Evolutionary conservation across 1,140 invertebrate species (phyloP).

Genomic region (Chironomus tepperi): DNA sequence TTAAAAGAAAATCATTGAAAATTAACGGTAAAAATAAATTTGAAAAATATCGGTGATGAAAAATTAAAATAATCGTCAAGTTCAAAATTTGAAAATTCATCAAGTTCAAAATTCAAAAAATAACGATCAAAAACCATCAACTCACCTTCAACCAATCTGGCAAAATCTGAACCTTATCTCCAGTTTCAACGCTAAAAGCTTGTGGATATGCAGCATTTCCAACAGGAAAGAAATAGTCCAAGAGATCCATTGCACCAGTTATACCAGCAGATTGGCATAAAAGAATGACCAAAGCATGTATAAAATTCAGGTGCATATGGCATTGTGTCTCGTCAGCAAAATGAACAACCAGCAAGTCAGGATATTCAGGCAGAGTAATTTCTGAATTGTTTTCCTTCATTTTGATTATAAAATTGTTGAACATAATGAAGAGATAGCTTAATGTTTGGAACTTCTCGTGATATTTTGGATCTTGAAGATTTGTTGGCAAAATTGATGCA

Average conservation of each 20-base stretch:
- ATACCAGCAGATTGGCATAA: slow-evolving; percentile 48
- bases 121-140: not conserved
- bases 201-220: slow-evolving; percentile 54
- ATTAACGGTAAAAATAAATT: too few species aligned
- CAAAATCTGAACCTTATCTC: slow-evolving; percentile 75
- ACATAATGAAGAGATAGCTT: slow-evolving; percentile 41
- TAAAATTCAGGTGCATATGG: slow-evolving; percentile 77
- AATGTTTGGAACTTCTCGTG: slow-evolving; percentile 63
- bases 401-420: slow-evolving; percentile 40
- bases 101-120: not conserved
- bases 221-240: slow-evolving; percentile 69
- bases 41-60: too few species aligned
- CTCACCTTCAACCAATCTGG: slow-evolving; percentile 85
- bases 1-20: too few species aligned
- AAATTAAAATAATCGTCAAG: too few species aligned
- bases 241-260: slow-evolving; percentile 33
- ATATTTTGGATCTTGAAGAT: slow-evolving; percentile 43
- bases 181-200: slow-evolving; percentile 73
- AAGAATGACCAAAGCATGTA: slow-evolving; percentile 91
- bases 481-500: slow-evolving; percentile 61
- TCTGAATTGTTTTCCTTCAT: slow-evolving; percentile 53
- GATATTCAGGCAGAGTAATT: slow-evolving; percentile 58
- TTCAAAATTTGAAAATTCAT: too few species aligned
- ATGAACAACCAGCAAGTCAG: slow-evolving; percentile 65
- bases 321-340: slow-evolving; percentile 78